Evolutionary conservation across 1,140 invertebrate species (phyloP), one percentile per base, ranked within the genome.

Genomic region (Augochlora pura): DNA sequence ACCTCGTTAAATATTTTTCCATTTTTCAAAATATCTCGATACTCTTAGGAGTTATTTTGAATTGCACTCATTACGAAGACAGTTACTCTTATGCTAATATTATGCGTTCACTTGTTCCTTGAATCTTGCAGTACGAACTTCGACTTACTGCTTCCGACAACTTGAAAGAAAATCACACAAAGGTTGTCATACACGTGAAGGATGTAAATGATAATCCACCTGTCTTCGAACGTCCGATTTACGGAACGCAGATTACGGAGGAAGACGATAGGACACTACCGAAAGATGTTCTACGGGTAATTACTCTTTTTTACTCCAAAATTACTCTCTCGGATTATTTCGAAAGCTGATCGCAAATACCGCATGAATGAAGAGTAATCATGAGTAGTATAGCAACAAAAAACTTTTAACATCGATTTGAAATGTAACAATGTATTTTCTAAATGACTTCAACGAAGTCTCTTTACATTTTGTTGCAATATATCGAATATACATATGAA

Each of bases 91-190:
- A n/a, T n/a, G n/a, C n/a, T 9, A 42, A 42, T 10, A 1, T 9
- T 12, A 42, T 42, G 42, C 1, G 42, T 66, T 18, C 63, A 74
- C 52, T 39, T 66, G 27, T 74, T 77, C 59, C 59, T 68, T 57
- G 80, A 63, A 59, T 86, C 49, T 87, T 84, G 82, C 94, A 98
- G 97, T 99, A 98, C 93, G 97, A 98, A 94, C 94, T 98, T 88
- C 96, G 97, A 90, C 93, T 98, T 92, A 97, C 98, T 46, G 98
- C 98, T 23, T 98, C 98, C 62, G 98, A 99, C 93, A 98, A 98
- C 94, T 94, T 98, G 87, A 98, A 98, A 93, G 98, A 99, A 93
- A 99, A 99, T 94, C 97, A 97, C 93, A 98, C 98, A 7, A 98
- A 96, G 10, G 98, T 99, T 54, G 97, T 99, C 85, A 98, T 99